Evolutionary conservation across 2,113 vertebrate genomes (phyloP), one percentile per base, ranked within the genome.

Genomic region (Hippocampus mohnikei): DNA sequence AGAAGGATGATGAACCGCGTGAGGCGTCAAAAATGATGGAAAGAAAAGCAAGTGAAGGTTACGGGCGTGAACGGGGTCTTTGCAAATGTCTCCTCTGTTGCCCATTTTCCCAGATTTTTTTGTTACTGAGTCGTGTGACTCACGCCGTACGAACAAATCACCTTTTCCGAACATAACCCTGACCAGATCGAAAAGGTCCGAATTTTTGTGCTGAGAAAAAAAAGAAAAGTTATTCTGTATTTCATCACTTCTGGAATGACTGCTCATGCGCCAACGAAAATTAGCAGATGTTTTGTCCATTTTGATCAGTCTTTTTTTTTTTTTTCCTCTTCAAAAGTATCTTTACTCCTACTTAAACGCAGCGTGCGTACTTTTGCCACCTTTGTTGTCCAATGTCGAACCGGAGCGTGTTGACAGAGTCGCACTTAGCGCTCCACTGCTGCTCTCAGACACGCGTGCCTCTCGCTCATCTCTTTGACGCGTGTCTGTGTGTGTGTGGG

Each of bases 1-100:
- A 21, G 59, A 62, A 33, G 20, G 61, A 63, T n/a, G 61, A 63
- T 63, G 61, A 23, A 63, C 20, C 29, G 11, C 20, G 60, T 21
- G 60, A 62, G 37, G 61, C 9, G 61, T 42, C 61, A 21, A 42
- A 63, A 42, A 63, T 41, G 37, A 42, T 42, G 61, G 37, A 63
- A 63, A 1, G 37, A 41, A 63, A 63, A 63, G 21, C 23, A 41
- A n/a, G 61, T 42, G 37, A 63, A 63, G 61, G 61, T 63, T 41
- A 23, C 53, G 3, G 21, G 52, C 8, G 8, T 50, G 48, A 18
- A 3, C 48, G 16, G 23, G 23, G 53, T 56, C 53, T 1, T 56
- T 11, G 53, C 53, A 4, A 37, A 25, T 56, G 1, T 56, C n/a
- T 56, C 53, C 53, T 25, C 11, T 23, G 23, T 25, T 25, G 25